Percentiles rank a stretch among this genome's conserved stretches.
Conservation (phyloP, 2,113 vertebrate genomes). For the Kryptolebias marmoratus region DNA sequence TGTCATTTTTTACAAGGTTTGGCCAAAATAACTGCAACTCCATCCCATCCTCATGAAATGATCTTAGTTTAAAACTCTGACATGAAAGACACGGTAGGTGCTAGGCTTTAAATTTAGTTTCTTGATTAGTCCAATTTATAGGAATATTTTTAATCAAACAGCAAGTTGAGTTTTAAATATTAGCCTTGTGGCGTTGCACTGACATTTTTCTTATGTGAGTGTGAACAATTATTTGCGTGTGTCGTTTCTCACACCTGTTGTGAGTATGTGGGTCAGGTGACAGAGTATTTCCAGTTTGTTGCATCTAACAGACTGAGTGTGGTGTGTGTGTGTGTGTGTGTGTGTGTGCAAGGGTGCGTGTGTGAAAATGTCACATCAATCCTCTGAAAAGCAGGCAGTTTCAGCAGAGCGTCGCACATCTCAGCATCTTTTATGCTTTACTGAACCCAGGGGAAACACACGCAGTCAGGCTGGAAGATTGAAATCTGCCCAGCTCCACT, state of each 20-base stretch:
- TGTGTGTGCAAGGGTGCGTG: conserved; percentile 8
- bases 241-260: conserved; percentile 7
- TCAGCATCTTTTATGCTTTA: conserved; percentile 64
- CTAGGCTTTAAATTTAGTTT: conserved; percentile 42
- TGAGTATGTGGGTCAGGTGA: conserved; percentile 10
- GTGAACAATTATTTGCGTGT: conserved; percentile 1
- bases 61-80: too few relatives aligned
- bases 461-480: conserved; percentile 48
- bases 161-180: conserved; percentile 39
- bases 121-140: conserved; percentile 49
- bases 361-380: conserved; percentile 60
- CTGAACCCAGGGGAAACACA: conserved; percentile 50
- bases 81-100: too few relatives aligned
- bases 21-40: too few relatives aligned
- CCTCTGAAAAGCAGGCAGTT: conserved; percentile 48
- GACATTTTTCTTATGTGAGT: conserved; percentile 44
- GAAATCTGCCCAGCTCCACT: conserved; percentile 46
- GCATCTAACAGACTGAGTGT: conserved; percentile 8
- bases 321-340: background rate
- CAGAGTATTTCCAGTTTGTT: conserved; percentile 29
- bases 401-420: conserved; percentile 46
- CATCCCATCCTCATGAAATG: too few relatives aligned
- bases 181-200: conserved; percentile 8
- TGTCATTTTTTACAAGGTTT: too few relatives aligned
- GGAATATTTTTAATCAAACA: conserved; percentile 46